These are phyloP conservation scores for Papilio polytes DNA, from an alignment of 1,140 invertebrate species.

Conservation along the genomic window DNA sequence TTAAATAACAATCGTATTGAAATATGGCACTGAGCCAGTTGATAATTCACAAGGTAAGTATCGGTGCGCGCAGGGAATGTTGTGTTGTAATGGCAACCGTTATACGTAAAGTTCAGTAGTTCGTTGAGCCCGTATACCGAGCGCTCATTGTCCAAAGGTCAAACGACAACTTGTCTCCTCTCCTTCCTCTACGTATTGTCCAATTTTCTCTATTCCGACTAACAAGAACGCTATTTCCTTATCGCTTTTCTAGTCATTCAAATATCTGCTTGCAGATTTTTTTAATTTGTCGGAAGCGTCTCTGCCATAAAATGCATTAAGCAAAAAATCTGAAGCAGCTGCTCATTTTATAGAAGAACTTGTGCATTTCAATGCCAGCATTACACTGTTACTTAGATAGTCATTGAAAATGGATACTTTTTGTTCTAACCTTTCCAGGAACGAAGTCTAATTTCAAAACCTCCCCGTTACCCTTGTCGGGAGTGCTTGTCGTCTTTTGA, in stretches of 20 bases:
- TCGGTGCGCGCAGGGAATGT: conserved; percentile 60
- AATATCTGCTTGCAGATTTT: neutral
- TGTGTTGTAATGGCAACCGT: conserved; percentile 66
- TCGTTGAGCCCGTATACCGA: conserved; percentile 65
- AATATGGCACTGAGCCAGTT: conserved; percentile 48
- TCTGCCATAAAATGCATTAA: neutral
- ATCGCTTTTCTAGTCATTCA: neutral
- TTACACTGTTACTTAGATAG: conserved; percentile 13
- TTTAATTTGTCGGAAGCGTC: neutral
- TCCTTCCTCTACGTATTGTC: conserved; percentile 21
- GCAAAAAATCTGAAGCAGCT: neutral
- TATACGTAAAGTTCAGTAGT: conserved; percentile 77
- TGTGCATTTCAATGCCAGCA: conserved; percentile 3
- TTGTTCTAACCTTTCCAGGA: conserved; percentile 33
- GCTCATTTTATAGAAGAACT: neutral
- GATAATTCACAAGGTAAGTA: conserved; percentile 50
- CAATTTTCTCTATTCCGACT: conserved; percentile 9
- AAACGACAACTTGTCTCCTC: conserved; percentile 47
- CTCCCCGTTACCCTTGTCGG: conserved; percentile 16
- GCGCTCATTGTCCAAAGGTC: conserved; percentile 73
- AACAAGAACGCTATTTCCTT: neutral
- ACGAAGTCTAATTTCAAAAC: conserved; percentile 38
- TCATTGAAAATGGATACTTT: conserved; percentile 36
- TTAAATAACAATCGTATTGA: conserved; percentile 45
- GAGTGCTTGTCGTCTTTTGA: conserved; percentile 40